Evolutionary conservation across 2,113 vertebrate genomes (phyloP).

Genomic region (Heterochromis multidens): DNA sequence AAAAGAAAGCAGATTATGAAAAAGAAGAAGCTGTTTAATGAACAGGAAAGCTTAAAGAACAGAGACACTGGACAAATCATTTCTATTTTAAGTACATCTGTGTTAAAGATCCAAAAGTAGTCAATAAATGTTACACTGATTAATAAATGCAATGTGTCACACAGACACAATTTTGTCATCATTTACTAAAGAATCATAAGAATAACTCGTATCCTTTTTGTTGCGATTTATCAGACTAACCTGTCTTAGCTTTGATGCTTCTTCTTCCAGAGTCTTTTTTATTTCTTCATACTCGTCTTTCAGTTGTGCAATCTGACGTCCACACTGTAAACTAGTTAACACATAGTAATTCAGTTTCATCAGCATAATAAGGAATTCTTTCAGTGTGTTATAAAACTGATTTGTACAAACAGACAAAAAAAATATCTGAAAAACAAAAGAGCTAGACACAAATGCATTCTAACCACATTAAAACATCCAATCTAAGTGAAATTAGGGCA

Average conservation of each 20-base stretch:
- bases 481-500: not conserved
- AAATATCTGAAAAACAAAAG: not conserved
- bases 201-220: not conserved
- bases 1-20: not conserved
- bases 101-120: not conserved
- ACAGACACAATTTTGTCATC: not conserved
- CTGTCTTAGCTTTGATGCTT: constrained; percentile 62
- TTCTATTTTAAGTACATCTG: not conserved
- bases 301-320: constrained; percentile 90
- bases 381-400: not conserved
- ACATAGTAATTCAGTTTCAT: constrained; percentile 24
- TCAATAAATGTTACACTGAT: not conserved
- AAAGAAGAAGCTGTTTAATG: not conserved
- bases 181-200: not conserved
- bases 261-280: constrained; percentile 79
- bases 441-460: not conserved
- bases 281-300: constrained; percentile 89
- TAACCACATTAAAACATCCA: not conserved
- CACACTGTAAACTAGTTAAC: constrained; percentile 90
- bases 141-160: not conserved
- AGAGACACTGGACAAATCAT: not conserved
- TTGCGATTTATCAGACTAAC: constrained; percentile 27
- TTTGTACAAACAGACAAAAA: not conserved
- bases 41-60: not conserved
- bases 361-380: not conserved